Conservation (phyloP, 2,113 vertebrate genomes). For the Planiliza haematocheilus region DNA sequence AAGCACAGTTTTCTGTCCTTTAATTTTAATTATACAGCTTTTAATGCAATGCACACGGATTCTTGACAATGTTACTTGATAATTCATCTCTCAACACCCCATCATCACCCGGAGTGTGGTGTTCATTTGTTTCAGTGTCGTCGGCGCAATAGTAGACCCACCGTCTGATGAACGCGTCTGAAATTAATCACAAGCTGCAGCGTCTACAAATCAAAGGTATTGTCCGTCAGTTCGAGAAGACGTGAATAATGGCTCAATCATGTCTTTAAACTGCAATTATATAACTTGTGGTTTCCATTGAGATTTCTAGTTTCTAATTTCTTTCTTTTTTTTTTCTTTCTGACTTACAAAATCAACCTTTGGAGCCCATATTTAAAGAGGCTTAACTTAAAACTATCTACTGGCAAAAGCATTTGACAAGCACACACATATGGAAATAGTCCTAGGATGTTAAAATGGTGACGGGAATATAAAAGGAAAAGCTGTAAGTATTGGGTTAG, state of each 20-base stretch:
- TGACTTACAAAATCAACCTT: too few relatives aligned
- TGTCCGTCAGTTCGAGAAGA: slow-evolving; percentile 11
- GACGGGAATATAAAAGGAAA: too few relatives aligned
- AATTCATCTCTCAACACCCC: background rate
- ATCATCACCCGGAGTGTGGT: slow-evolving; percentile 24
- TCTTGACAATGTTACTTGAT: background rate
- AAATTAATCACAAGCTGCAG: slow-evolving; percentile 29
- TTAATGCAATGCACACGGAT: background rate
- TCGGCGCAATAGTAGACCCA: background rate
- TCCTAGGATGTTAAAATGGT: too few relatives aligned
- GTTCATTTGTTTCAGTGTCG: slow-evolving; percentile 9
- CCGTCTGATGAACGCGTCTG: slow-evolving; percentile 27
- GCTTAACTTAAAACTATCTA: too few relatives aligned
- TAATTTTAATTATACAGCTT: slow-evolving; percentile 9
- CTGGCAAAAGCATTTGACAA: too few relatives aligned
- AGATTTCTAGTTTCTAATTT: background rate
- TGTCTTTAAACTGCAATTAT: background rate
- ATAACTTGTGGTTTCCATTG: slow-evolving; percentile 1
- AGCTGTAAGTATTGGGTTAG: too few relatives aligned
- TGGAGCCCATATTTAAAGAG: too few relatives aligned
- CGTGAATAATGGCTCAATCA: background rate
- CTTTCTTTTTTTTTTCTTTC: too few relatives aligned
- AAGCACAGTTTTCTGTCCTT: background rate
- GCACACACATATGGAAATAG: too few relatives aligned
- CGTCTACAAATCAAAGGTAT: slow-evolving; percentile 28